Evolutionary conservation across 2,888 invertebrate species (phyloP).

Genomic region (Drosophila limbata): DNA sequence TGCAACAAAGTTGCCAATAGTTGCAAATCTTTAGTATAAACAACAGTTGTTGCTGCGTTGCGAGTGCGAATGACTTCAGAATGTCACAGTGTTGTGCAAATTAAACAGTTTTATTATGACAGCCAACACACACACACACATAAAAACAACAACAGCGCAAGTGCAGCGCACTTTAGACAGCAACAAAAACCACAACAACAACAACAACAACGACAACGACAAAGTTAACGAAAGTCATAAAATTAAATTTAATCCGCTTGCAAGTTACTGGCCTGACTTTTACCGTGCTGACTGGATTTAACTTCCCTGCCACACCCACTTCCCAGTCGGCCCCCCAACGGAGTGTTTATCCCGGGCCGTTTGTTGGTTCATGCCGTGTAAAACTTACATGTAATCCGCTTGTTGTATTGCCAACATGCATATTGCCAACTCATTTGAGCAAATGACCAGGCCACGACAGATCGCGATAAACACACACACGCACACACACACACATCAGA

Average conservation of each 20-base stretch:
- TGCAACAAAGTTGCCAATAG: slow-evolving; percentile 58
- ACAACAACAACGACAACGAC: slow-evolving; percentile 44
- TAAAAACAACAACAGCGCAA: slow-evolving; percentile 48
- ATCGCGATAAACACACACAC: slow-evolving; percentile 65
- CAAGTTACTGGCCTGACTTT: slow-evolving; percentile 48
- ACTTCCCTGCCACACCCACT: slow-evolving; percentile 62
- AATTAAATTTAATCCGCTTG: slow-evolving; percentile 77
- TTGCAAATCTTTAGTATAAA: slow-evolving; percentile 17
- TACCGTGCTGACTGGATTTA: slow-evolving; percentile 40
- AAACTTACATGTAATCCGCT: slow-evolving; percentile 62
- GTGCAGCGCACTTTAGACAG: slow-evolving; percentile 54
- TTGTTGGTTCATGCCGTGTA: slow-evolving; percentile 24
- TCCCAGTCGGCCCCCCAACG: slow-evolving; percentile 44
- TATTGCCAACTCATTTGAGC: slow-evolving; percentile 78
- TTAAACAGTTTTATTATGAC: slow-evolving; percentile 78
- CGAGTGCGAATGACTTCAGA: slow-evolving; percentile 43
- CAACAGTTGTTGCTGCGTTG: slow-evolving; percentile 11
- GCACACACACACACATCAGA: slow-evolving; percentile 31
- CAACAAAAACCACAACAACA: slow-evolving; percentile 39
- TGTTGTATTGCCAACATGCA: slow-evolving; percentile 54
- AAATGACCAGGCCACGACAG: slow-evolving; percentile 75
- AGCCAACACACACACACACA: slow-evolving; percentile 30
- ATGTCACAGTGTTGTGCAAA: slow-evolving; percentile 59
- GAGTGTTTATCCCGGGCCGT: slow-evolving; percentile 2
- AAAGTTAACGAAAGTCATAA: slow-evolving; percentile 66